Evolutionary conservation across 2,888 invertebrate species (phyloP).

Genomic region (Mystacides longicornis): DNA sequence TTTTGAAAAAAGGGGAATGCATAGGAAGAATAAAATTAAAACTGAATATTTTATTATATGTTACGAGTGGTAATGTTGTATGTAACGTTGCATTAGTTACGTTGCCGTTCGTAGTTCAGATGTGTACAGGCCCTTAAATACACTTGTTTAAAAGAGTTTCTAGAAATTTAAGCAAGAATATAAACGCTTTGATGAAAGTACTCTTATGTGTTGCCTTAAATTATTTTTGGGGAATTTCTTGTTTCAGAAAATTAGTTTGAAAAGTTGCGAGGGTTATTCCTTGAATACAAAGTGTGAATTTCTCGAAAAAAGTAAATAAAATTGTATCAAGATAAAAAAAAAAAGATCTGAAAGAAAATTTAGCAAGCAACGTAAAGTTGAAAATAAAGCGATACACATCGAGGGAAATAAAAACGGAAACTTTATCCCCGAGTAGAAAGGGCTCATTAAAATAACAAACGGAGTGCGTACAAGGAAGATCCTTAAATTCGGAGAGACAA

Average conservation of each 20-base stretch:
- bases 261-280: neutral
- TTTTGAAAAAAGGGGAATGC: too few relatives aligned
- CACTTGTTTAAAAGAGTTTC: too few relatives aligned
- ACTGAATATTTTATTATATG: too few relatives aligned
- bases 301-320: neutral
- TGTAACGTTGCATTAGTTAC: too few relatives aligned
- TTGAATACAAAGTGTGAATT: conserved; percentile 1
- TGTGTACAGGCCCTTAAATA: too few relatives aligned
- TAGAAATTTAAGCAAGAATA: neutral
- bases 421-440: too few relatives aligned
- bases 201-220: neutral
- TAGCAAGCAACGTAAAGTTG: neutral
- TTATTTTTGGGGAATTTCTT: too few relatives aligned
- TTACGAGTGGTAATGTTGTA: too few relatives aligned
- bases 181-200: neutral
- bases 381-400: neutral
- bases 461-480: neutral
- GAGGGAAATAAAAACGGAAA: too few relatives aligned
- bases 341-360: conserved; percentile 1
- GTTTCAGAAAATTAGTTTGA: conserved; percentile 2
- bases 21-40: too few relatives aligned
- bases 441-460: neutral
- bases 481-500: too few relatives aligned
- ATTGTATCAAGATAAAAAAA: neutral
- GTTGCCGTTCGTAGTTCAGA: too few relatives aligned